Evolutionary conservation across 2,113 vertebrate species (phyloP), one percentile per base, ranked within the genome.

Genomic region (Esox niger): DNA sequence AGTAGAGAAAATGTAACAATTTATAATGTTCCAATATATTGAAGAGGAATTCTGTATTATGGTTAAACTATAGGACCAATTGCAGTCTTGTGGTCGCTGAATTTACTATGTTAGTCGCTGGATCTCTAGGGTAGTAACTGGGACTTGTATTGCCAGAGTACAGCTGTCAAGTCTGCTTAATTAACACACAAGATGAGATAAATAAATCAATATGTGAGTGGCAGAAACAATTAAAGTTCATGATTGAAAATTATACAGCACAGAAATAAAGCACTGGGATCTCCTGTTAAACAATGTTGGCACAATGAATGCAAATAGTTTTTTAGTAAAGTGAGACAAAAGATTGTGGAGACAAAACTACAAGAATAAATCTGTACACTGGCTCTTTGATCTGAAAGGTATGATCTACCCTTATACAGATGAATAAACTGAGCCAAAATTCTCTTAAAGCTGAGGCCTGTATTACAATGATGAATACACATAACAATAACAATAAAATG

Each of bases 121-220:
- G n/a, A 62, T 60, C 59, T 49, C 26, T 46, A 26, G 21, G 59
- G 43, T 74, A 60, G 29, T 66, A 71, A 77, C 69, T 64, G 66
- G 56, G 33, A 59, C 62, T 57, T 29, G 33, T 67, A 68, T 52
- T 25, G 68, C 73, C 57, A 62, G 77, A 62, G 65, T 69, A 66
- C 38, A 52, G 64, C 74, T 84, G 82, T 84, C 76, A 87, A 32
- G 62, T 52, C 65, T 77, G 47, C 69, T 82, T 86, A 83, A 88
- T 88, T 85, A 87, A 85, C 74, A 79, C 74, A 66, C 63, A 49
- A 68, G 68, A 77, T 74, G 66, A 77, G 74, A 75, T 59, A 86
- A 86, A 79, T 79, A 80, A 88, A 87, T 86, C 79, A 86, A 83
- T 86, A 79, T 73, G 70, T 81, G 78, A 84, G 68, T 80, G 79